Percentiles rank a stretch among this genome's conserved stretches.
Conservation (phyloP, 1,140 invertebrate genomes). For the Drosophila ananassae region DNA sequence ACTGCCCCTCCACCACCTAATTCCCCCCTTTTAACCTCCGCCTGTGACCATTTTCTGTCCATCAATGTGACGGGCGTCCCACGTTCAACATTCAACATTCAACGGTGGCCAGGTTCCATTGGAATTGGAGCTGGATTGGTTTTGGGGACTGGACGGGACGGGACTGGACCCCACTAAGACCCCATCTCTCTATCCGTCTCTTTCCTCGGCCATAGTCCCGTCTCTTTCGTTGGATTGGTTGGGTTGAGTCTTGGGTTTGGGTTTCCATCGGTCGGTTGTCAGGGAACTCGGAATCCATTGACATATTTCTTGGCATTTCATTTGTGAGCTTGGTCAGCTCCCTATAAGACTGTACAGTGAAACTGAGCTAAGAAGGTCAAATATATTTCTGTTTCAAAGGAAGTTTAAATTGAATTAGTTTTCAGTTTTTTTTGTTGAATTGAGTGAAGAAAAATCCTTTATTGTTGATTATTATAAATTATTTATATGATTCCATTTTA, state of each 20-base stretch:
- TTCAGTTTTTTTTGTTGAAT: too few relatives aligned
- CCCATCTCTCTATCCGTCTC: conserved; percentile 44
- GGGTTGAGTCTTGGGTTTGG: not conserved
- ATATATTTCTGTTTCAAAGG: too few relatives aligned
- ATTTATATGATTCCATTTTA: too few relatives aligned
- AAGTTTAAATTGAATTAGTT: too few relatives aligned
- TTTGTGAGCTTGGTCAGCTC: conserved; percentile 38
- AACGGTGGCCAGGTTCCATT: conserved; percentile 26
- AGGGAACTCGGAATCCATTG: conserved; percentile 76
- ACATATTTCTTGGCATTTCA: conserved; percentile 75
- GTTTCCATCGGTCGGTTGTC: conserved; percentile 47
- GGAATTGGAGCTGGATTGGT: conserved; percentile 20
- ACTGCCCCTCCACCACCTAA: not conserved
- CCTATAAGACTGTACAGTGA: conserved; percentile 19
- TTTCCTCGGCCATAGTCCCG: conserved; percentile 3
- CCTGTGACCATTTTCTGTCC: conserved; percentile 51
- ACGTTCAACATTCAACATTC: conserved; percentile 42
- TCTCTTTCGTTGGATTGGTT: conserved; percentile 5
- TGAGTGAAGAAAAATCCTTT: too few relatives aligned
- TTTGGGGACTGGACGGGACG: conserved; percentile 7
- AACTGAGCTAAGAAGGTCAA: not conserved
- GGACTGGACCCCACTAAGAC: conserved; percentile 7
- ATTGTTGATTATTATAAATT: too few relatives aligned
- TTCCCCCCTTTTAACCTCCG: not conserved
- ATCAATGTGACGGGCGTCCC: conserved; percentile 78